phyloP scores from a whole-genome alignment of 1,140 invertebrate genomes.

The Cephus cinctus region DNA sequence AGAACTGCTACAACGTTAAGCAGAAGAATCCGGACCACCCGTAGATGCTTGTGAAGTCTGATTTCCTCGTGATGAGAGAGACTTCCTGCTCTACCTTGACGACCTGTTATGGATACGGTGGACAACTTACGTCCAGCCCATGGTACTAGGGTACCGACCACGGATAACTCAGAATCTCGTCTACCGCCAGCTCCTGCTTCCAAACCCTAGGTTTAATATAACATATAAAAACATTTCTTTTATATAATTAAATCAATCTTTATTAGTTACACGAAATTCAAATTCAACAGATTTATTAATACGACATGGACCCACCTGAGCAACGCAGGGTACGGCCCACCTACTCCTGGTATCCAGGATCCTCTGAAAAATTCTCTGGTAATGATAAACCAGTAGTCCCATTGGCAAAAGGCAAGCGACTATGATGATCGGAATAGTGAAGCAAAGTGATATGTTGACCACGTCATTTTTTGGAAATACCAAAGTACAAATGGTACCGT shows the following conservation, averaged over 20 bases:
- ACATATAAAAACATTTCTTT: background rate
- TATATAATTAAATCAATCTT: background rate
- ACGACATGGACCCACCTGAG: slow-evolving; percentile 43
- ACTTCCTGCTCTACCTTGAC: slow-evolving; percentile 48
- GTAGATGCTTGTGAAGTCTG: slow-evolving; percentile 58
- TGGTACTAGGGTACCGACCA: slow-evolving; percentile 53
- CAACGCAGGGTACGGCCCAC: slow-evolving; percentile 55
- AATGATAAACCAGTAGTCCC: slow-evolving; percentile 59
- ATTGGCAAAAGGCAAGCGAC: slow-evolving; percentile 60
- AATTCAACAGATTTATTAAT: too few species aligned
- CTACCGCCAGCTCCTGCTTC: slow-evolving; percentile 27
- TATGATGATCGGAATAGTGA: slow-evolving; percentile 57
- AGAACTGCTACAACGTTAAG: slow-evolving; percentile 61
- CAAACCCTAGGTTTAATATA: slow-evolving; percentile 7
- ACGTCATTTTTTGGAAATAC: slow-evolving; percentile 56
- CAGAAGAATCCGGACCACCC: slow-evolving; percentile 58
- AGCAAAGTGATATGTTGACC: slow-evolving; percentile 57
- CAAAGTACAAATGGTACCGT: slow-evolving; percentile 57
- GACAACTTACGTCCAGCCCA: slow-evolving; percentile 54
- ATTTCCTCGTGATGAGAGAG: slow-evolving; percentile 58
- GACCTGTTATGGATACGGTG: slow-evolving; percentile 33
- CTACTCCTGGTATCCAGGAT: slow-evolving; percentile 56
- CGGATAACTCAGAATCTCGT: slow-evolving; percentile 55
- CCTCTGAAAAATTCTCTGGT: slow-evolving; percentile 61
- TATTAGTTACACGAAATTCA: too few species aligned